phyloP scores from a whole-genome alignment of 92 coral and sea anemone genomes.

The Porites divaricata region DNA sequence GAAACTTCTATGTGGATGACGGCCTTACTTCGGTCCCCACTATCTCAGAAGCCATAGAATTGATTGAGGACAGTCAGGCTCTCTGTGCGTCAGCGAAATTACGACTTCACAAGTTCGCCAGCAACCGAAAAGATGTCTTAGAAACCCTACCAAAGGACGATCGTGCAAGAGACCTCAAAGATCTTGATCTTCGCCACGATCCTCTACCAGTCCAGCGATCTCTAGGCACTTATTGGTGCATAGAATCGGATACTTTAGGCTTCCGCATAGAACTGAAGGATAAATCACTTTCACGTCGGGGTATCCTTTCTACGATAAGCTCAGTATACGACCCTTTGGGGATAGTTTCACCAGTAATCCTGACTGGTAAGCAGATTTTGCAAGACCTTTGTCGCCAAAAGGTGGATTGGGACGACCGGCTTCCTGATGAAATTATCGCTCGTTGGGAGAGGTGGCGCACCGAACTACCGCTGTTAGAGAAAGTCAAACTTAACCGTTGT shows the following conservation, averaged over 20 bases:
- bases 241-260: slow-evolving; percentile 45
- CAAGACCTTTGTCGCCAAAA: too few relatives aligned
- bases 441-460: slow-evolving; percentile 50
- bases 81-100: too few relatives aligned
- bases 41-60: slow-evolving; percentile 34
- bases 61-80: too few relatives aligned
- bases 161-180: too few relatives aligned
- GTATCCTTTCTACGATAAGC: slow-evolving; percentile 45
- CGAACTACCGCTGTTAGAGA: slow-evolving; percentile 34
- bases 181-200: slow-evolving; percentile 49
- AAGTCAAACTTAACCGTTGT: not conserved
- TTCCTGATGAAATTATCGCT: too few relatives aligned
- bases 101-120: too few relatives aligned
- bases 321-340: slow-evolving; percentile 51
- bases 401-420: slow-evolving; percentile 46
- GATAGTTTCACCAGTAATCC: too few relatives aligned
- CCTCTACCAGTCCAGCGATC: slow-evolving; percentile 47
- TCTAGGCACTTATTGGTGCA: slow-evolving; percentile 42
- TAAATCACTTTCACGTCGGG: slow-evolving; percentile 46
- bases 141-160: slow-evolving; percentile 33
- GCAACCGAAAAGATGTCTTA: slow-evolving; percentile 28
- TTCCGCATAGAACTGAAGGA: slow-evolving; percentile 45
- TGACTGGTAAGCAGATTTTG: too few relatives aligned
- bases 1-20: slow-evolving; percentile 30
- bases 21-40: slow-evolving; percentile 31